Evolutionary conservation across 1,140 invertebrate genomes (phyloP), one percentile per base, ranked within the genome.

Genomic region (Dendroctonus valens): DNA sequence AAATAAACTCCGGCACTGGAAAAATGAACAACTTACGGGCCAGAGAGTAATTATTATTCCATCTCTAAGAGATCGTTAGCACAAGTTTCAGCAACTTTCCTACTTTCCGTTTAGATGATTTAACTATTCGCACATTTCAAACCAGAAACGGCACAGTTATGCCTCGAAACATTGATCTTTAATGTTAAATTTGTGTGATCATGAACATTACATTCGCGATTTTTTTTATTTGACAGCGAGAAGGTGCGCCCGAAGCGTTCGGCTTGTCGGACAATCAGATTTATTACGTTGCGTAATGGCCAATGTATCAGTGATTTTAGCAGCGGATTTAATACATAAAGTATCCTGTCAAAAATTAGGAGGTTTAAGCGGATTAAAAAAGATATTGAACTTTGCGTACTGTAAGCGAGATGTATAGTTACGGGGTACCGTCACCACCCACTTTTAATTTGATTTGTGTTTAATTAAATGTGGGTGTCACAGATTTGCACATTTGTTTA

Each of bases 331-430:
- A 50, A 50, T 7, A 50, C 26, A 54, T 54, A 54, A 54, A 54
- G n/a, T 39, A n/a, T 12, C 52, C 8, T 54, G 52, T 54, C 52
- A 54, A 54, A 54, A 54, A 39, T 54, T 54, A 39, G 52, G 52
- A n/a, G 52, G 38, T 54, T 54, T 26, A 26, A 26, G 26, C 26
- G 26, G 26, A 26, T 26, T 26, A 26, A 26, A 26, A 26, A 26
- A 26, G 26, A 26, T 26, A 26, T 26, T 26, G 26, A 26, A 26
- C 26, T 26, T 26, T 26, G 26, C 1, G 26, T 26, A 26, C 26
- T 26, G 26, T 26, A 26, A 26, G 26, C 26, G 26, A 26, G 1
- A 26, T 26, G 26, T 26, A 26, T 26, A 26, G 26, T 26, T 26
- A 26, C 26, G 26, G 26, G 26, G 26, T 26, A 26, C 26, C 26